phyloP scores from a whole-genome alignment of 1,140 invertebrate species.

The Callitettix versicolor region DNA sequence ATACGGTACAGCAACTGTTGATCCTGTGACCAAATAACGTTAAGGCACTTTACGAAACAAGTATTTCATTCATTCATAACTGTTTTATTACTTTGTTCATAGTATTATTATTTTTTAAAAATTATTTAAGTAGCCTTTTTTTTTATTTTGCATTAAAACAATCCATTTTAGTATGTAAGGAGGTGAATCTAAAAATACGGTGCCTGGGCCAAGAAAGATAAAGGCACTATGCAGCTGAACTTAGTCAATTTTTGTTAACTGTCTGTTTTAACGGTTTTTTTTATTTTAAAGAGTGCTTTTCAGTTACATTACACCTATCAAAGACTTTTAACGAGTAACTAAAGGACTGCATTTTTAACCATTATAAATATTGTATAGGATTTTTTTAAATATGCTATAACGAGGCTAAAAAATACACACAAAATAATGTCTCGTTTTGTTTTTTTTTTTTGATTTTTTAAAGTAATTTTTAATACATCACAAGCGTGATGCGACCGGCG shows the following conservation, averaged over 20 bases:
- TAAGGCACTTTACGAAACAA: conserved; percentile 8
- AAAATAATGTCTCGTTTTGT: conserved; percentile 12
- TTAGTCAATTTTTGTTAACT: conserved; percentile 14
- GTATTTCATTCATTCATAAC: too few species aligned
- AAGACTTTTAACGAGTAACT: neutral
- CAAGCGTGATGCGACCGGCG: neutral
- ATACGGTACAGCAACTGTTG: conserved; percentile 7
- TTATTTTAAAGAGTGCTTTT: conserved; percentile 1
- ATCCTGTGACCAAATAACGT: conserved; percentile 19
- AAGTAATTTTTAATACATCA: conserved; percentile 12
- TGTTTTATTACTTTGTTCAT: too few species aligned
- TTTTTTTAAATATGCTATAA: neutral
- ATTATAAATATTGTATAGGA: neutral
- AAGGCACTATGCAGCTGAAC: neutral
- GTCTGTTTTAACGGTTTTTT: conserved; percentile 9
- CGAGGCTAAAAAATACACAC: conserved; percentile 7
- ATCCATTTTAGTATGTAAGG: too few species aligned
- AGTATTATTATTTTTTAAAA: conserved; percentile 2
- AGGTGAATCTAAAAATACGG: too few species aligned
- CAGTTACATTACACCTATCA: too few species aligned
- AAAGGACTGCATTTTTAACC: conserved; percentile 13
- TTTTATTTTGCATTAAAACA: neutral
- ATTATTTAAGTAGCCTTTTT: too few species aligned
- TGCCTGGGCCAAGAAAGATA: too few species aligned
- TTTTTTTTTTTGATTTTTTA: conserved; percentile 2